Conservation (phyloP, 2,113 vertebrate genomes). For the Megatriorchis doriae region DNA sequence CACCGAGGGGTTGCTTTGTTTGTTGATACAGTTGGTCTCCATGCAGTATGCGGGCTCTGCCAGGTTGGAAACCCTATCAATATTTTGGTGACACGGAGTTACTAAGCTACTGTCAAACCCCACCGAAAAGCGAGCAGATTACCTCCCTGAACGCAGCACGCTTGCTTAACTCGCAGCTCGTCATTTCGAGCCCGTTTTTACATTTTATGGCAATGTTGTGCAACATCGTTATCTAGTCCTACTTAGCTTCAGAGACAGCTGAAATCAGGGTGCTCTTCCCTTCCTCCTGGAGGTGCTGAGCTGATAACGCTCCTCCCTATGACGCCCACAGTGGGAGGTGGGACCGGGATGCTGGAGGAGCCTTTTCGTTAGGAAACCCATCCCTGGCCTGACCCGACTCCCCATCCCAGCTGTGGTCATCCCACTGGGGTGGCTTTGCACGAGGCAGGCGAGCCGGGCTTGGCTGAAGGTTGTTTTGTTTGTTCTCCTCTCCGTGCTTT, state of each 20-base stretch:
- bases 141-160: background rate
- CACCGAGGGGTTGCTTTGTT: constrained; percentile 40
- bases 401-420: background rate
- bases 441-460: background rate
- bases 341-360: background rate
- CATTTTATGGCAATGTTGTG: background rate
- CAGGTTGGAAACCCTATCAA: constrained; percentile 69
- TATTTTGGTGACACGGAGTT: constrained; percentile 69
- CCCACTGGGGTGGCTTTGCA: background rate
- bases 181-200: background rate
- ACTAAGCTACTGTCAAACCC: constrained; percentile 62
- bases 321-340: background rate
- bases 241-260: background rate
- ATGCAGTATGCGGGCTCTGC: constrained; percentile 10
- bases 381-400: background rate
- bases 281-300: background rate
- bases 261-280: background rate
- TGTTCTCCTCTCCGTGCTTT: constrained; percentile 41
- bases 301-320: background rate
- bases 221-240: background rate
- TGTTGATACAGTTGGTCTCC: constrained; percentile 70
- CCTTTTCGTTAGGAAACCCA: background rate
- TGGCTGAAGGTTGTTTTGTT: constrained; percentile 25
- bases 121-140: background rate
- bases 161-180: background rate